These are phyloP conservation scores for Micropterix aruncella DNA, from an alignment of 2,888 invertebrate genomes.

Conservation along the genomic window DNA sequence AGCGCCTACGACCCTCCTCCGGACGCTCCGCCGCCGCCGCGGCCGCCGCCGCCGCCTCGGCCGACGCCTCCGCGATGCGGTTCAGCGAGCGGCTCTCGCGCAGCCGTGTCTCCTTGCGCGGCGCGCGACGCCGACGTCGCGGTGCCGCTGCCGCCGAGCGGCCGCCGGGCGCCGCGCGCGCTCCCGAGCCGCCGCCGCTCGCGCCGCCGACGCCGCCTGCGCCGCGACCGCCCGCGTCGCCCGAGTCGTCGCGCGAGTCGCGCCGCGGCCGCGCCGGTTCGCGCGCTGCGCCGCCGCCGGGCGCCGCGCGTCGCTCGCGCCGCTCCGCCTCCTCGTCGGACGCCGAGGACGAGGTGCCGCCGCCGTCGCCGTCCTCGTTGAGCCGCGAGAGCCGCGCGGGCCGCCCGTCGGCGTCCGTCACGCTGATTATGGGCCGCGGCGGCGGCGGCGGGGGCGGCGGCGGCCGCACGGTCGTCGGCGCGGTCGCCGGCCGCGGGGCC, in stretches of 20 bases:
- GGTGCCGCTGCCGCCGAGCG: slow-evolving; percentile 7
- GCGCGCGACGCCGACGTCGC: slow-evolving; percentile 25
- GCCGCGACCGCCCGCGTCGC: slow-evolving; percentile 43
- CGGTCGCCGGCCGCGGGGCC: slow-evolving; percentile 1
- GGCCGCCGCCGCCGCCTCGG: slow-evolving; percentile 33
- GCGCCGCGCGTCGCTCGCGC: slow-evolving; percentile 64
- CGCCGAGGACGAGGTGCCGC: slow-evolving; percentile 89
- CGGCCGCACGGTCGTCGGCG: slow-evolving; percentile 13
- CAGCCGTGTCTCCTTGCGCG: slow-evolving; percentile 36
- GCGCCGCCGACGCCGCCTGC: slow-evolving; percentile 16
- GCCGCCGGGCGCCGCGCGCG: neutral
- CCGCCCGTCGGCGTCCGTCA: slow-evolving; percentile 18
- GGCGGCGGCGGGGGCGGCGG: slow-evolving; percentile 24
- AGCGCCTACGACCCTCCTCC: slow-evolving; percentile 7
- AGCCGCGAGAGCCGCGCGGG: slow-evolving; percentile 25
- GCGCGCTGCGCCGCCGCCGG: slow-evolving; percentile 40
- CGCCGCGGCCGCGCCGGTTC: slow-evolving; percentile 53
- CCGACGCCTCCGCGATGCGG: slow-evolving; percentile 76
- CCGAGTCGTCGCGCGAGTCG: slow-evolving; percentile 73
- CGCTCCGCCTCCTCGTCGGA: slow-evolving; percentile 77
- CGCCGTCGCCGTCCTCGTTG: slow-evolving; percentile 33
- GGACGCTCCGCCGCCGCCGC: slow-evolving; percentile 7
- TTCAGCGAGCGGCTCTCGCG: slow-evolving; percentile 76
- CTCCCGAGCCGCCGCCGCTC: slow-evolving; percentile 9
- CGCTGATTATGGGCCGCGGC: slow-evolving; percentile 16